These are phyloP conservation scores for Sinelater perroti DNA, from an alignment of 2,888 invertebrate genomes.

Conservation along the genomic window DNA sequence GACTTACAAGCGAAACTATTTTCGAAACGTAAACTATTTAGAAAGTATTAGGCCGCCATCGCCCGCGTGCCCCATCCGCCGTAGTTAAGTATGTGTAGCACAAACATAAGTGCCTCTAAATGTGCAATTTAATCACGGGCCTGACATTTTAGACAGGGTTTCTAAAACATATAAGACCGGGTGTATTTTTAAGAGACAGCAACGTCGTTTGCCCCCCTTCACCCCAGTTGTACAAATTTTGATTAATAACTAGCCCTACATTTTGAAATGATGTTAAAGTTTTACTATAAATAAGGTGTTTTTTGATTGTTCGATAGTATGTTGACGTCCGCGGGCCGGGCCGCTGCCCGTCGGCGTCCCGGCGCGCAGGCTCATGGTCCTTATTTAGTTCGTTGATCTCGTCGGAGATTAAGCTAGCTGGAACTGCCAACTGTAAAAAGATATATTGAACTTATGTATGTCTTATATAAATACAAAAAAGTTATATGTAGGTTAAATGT, in stretches of 20 bases:
- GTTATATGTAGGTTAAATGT: constrained; percentile 56
- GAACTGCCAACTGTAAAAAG: constrained; percentile 63
- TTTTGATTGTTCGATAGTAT: constrained; percentile 52
- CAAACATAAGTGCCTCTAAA: constrained; percentile 60
- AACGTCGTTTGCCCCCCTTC: constrained; percentile 42
- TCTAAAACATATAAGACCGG: constrained; percentile 50
- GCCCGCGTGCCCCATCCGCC: constrained; percentile 21
- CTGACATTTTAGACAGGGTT: constrained; percentile 60
- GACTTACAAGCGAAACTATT: constrained; percentile 31
- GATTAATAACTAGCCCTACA: constrained; percentile 49
- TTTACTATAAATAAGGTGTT: constrained; percentile 49
- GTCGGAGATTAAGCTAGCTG: constrained; percentile 60
- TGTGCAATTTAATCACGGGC: constrained; percentile 61
- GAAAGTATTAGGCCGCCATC: constrained; percentile 35
- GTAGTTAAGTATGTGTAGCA: constrained; percentile 43
- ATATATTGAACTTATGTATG: constrained; percentile 59
- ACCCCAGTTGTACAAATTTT: constrained; percentile 57
- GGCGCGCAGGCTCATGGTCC: constrained; percentile 52
- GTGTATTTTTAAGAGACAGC: constrained; percentile 44
- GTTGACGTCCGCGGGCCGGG: constrained; percentile 45
- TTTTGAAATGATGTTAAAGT: constrained; percentile 43
- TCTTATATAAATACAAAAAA: constrained; percentile 56
- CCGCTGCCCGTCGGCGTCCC: constrained; percentile 15
- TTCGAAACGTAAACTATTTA: constrained; percentile 32
- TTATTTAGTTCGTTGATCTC: constrained; percentile 57